Percentiles rank a stretch among this genome's conserved stretches.
These are phyloP conservation scores for Agapornis canus DNA, from an alignment of 2,797 vertebrate genomes.

Conservation along the genomic window DNA sequence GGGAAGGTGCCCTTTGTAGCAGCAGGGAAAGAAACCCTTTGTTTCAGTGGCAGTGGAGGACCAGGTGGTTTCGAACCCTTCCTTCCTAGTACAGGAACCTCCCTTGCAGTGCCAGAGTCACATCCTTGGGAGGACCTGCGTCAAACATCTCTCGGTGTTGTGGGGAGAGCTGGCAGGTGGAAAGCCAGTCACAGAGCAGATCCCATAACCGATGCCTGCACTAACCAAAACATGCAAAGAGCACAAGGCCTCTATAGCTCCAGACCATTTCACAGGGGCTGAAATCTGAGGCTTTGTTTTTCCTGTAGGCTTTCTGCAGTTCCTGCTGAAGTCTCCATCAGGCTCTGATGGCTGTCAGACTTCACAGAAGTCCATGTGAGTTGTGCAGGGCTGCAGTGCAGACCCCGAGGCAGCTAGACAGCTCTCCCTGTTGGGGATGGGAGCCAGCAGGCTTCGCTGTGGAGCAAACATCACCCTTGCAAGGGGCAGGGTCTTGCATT, in stretches of 20 bases:
- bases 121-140: neutral
- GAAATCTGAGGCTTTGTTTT: neutral
- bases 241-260: neutral
- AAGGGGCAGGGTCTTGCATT: neutral
- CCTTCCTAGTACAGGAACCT: neutral
- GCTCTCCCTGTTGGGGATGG: fast-evolving
- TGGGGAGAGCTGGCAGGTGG: neutral
- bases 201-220: neutral
- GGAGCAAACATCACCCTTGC: neutral
- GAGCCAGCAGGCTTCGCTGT: neutral
- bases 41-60: neutral
- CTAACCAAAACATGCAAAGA: neutral
- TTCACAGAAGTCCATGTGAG: neutral
- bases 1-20: neutral
- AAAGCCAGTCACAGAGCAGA: neutral
- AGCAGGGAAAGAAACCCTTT: neutral
- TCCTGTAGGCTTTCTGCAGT: neutral
- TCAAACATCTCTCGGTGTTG: neutral
- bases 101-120: neutral
- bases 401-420: neutral
- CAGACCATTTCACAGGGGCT: neutral
- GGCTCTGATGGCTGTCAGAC: neutral
- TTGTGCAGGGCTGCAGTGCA: neutral
- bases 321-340: neutral
- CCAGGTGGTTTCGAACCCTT: neutral